Evolutionary conservation across 2,113 vertebrate genomes (phyloP).

Genomic region (Sebastes fasciatus): DNA sequence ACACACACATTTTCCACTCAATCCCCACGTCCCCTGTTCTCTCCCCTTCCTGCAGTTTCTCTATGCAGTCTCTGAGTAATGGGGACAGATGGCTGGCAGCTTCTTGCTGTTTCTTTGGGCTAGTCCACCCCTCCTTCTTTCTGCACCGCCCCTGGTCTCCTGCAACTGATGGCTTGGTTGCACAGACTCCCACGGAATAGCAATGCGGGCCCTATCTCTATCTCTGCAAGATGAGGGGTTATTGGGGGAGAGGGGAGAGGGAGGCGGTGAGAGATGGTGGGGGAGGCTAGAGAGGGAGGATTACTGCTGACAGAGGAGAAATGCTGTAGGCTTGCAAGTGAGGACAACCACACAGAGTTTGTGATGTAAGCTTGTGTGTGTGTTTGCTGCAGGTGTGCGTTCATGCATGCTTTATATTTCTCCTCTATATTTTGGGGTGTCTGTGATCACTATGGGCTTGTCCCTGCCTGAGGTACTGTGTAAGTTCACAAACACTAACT

Average conservation of each 20-base stretch:
- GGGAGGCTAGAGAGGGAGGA: constrained; percentile 63
- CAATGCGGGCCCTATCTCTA: constrained; percentile 65
- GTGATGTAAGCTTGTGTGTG: constrained; percentile 56
- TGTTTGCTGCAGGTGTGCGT: constrained; percentile 63
- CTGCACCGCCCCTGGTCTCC: constrained; percentile 61
- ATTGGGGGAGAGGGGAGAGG: constrained; percentile 26
- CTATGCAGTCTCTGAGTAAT: constrained; percentile 73
- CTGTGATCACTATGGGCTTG: constrained; percentile 4
- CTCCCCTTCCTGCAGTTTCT: constrained; percentile 45
- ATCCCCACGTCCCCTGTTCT: constrained; percentile 8
- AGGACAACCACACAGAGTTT: constrained; percentile 62
- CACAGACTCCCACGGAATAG: constrained; percentile 75
- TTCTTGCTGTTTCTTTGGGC: constrained; percentile 76
- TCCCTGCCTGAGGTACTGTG: constrained; percentile 55
- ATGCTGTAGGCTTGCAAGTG: constrained; percentile 70
- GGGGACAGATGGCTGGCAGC: constrained; percentile 77
- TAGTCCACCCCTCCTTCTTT: constrained; percentile 22
- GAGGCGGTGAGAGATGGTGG: constrained; percentile 43
- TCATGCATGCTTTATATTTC: constrained; percentile 48
- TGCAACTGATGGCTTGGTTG: constrained; percentile 75
- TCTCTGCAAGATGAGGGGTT: constrained; percentile 62
- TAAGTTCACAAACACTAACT: constrained; percentile 42
- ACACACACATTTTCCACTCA: constrained; percentile 16
- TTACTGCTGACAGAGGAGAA: constrained; percentile 82
- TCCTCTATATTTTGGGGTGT: constrained; percentile 14